Conservation (phyloP, 2,888 invertebrate species). For the Rotaria magnacalcarata region DNA sequence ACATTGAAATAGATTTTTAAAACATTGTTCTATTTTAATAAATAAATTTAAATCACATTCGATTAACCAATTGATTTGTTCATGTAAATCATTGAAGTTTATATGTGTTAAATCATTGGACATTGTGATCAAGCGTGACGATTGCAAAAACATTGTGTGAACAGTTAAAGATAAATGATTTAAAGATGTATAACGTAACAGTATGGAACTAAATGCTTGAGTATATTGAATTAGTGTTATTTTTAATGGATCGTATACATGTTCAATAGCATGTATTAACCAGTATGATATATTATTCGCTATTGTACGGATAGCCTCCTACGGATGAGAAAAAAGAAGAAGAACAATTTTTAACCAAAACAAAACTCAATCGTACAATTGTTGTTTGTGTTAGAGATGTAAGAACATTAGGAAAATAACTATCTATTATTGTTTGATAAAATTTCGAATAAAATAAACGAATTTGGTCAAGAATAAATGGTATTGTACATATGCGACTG, state of each 20-base stretch:
- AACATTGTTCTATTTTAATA: conserved; percentile 27
- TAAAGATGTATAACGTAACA: neutral
- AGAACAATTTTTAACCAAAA: neutral
- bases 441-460: conserved; percentile 11
- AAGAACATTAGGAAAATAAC: conserved; percentile 8
- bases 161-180: neutral
- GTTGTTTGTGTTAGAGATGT: neutral
- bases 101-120: neutral
- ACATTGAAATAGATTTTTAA: conserved; percentile 25
- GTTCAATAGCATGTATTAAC: neutral
- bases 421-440: conserved; percentile 24
- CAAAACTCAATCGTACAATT: neutral
- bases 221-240: neutral
- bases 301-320: conserved; percentile 3
- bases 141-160: neutral
- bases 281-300: neutral
- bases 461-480: conserved; percentile 21
- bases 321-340: no score
- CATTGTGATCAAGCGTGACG: conserved; percentile 2
- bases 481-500: conserved; percentile 17
- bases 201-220: neutral
- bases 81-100: conserved; percentile 22
- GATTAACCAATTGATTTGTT: conserved; percentile 17
- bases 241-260: neutral
- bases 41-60: conserved; percentile 25